Conservation (phyloP, 2,797 vertebrate species). For the Microcaecilia unicolor region DNA sequence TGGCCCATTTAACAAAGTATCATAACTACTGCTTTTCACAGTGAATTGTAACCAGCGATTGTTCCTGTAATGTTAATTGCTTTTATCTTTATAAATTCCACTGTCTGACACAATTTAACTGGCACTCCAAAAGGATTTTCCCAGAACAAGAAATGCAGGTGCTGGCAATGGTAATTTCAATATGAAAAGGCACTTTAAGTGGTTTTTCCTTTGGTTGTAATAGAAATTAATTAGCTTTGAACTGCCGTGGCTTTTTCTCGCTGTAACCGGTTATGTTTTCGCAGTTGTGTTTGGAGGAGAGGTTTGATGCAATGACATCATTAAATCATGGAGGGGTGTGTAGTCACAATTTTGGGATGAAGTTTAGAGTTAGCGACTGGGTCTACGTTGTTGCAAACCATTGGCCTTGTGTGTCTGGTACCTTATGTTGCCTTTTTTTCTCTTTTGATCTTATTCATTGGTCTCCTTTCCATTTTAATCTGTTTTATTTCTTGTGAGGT, state of each 20-base stretch:
- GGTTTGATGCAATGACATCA: slow-evolving; percentile 42
- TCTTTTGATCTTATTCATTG: too few relatives aligned
- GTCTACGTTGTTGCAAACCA: too few relatives aligned
- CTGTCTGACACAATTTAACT: slow-evolving; percentile 53
- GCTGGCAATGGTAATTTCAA: slow-evolving; percentile 61
- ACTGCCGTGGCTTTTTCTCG: slow-evolving; percentile 38
- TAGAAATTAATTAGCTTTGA: slow-evolving; percentile 64
- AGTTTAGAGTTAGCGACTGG: too few relatives aligned
- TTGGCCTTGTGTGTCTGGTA: too few relatives aligned
- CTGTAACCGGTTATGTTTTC: slow-evolving; percentile 41
- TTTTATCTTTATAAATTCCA: slow-evolving; percentile 57
- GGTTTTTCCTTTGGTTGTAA: slow-evolving; percentile 50
- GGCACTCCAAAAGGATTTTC: slow-evolving; percentile 53
- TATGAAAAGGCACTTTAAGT: slow-evolving; percentile 60
- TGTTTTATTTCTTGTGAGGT: too few relatives aligned
- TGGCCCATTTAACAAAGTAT: slow-evolving; percentile 44
- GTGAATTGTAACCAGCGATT: slow-evolving; percentile 46
- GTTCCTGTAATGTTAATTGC: slow-evolving; percentile 61
- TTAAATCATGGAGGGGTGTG: slow-evolving; percentile 31
- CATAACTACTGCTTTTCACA: slow-evolving; percentile 41
- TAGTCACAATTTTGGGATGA: too few relatives aligned
- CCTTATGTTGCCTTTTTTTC: too few relatives aligned
- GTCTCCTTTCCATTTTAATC: too few relatives aligned
- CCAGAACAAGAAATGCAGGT: slow-evolving; percentile 53
- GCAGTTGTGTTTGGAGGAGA: slow-evolving; percentile 45